Evolutionary conservation across 37 sponge, comb jelly and placozoan species (phyloP), one percentile per base, ranked within the genome.

Genomic region (Amphimedon queenslandica): DNA sequence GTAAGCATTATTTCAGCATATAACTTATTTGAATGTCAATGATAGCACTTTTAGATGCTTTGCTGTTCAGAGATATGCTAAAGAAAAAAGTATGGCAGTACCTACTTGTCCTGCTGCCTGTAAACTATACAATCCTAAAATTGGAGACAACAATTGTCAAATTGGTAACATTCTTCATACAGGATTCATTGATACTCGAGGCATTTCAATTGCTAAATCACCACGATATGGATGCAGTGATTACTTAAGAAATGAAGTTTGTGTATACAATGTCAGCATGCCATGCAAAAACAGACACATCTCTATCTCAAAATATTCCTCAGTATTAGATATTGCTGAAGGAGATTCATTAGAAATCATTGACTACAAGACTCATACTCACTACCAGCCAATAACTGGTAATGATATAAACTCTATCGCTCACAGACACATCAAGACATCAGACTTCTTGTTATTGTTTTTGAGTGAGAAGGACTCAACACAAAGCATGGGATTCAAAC

Each of bases 221-320:
- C 61, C 61, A 25, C 23, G 21, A 60, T 60, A 60, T n/a, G 27
- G 21, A n/a, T 60, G 61, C 21, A 25, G 5, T 25, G 27, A 60
- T n/a, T 60, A 60, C 21, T n/a, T n/a, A n/a, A 60, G 28, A 25
- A 60, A 60, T n/a, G 21, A 60, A 11, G 21, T 60, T 60, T 60
- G 61, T n/a, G 27, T 60, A 11, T 60, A 60, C 28, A 60, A 60
- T n/a, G 28, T 60, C 5, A 60, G 61, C 28, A 60, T 60, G 61
- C 27, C 61, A 6, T 60, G 61, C 53, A 47, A 13, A 18, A 13
- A 13, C 53, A 47, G 53, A 18, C 53, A 47, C 53, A 47, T 47
- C 53, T 18, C 53, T 47, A 47, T 47, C 8, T 47, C 53, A 18
- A 13, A 47, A 47, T 18, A 47, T 18, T 8, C 53, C 13, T 47